phyloP scores from a whole-genome alignment of 2,888 invertebrate species.

The Agrotis puta region DNA sequence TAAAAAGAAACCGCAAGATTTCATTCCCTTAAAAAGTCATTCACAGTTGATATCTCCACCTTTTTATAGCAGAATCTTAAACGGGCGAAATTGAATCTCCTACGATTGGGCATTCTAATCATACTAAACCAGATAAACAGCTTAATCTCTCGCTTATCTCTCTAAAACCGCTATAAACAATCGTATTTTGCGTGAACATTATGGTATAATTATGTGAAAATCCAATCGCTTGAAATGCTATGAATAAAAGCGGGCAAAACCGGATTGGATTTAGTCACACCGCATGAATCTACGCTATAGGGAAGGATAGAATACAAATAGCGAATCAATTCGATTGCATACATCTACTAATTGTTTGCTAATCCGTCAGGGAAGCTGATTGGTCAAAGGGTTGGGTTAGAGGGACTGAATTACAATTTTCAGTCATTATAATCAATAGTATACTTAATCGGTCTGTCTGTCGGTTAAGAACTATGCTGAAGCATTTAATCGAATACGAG shows the following conservation, averaged over 20 bases:
- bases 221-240: constrained; percentile 71
- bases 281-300: constrained; percentile 49
- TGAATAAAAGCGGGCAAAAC: constrained; percentile 71
- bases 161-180: constrained; percentile 69
- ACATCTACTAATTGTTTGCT: constrained; percentile 77
- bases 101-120: constrained; percentile 62
- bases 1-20: constrained; percentile 32
- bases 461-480: not conserved
- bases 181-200: constrained; percentile 68
- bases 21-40: constrained; percentile 22
- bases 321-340: constrained; percentile 71
- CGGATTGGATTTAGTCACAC: constrained; percentile 66
- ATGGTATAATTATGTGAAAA: constrained; percentile 70
- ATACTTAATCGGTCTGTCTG: not conserved
- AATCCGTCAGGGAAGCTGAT: constrained; percentile 72
- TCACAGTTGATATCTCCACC: constrained; percentile 46
- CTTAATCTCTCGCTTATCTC: constrained; percentile 66
- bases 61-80: constrained; percentile 52
- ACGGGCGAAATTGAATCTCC: constrained; percentile 58
- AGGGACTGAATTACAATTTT: constrained; percentile 33
- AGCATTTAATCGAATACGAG: not conserved
- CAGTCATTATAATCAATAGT: constrained; percentile 22
- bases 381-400: constrained; percentile 58
- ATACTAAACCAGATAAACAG: constrained; percentile 61
- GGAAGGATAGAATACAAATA: constrained; percentile 66